Evolutionary conservation across 2,888 invertebrate species (phyloP).

Genomic region (Meghimatium bilineatum): DNA sequence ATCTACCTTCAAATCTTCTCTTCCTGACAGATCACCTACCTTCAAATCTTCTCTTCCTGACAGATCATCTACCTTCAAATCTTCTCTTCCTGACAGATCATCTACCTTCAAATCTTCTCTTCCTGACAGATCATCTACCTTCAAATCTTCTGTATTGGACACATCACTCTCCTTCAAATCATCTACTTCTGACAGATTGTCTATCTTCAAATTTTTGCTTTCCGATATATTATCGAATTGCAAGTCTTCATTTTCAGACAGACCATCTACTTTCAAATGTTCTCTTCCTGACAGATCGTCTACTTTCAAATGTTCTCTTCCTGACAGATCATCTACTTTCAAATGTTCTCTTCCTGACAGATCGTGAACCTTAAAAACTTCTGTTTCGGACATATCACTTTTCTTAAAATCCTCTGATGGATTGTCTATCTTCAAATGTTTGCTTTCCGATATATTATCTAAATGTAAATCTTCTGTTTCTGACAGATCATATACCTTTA

Average conservation of each 20-base stretch:
- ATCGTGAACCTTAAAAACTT: neutral
- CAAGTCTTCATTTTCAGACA: neutral
- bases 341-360: neutral
- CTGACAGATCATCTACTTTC: neutral
- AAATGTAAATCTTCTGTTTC: neutral
- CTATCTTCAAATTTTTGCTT: neutral
- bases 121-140: neutral
- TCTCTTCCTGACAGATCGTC: neutral
- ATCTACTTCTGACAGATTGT: neutral
- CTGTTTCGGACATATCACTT: neutral
- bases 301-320: neutral
- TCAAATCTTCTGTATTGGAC: neutral
- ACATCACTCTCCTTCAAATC: neutral
- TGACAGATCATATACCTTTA: neutral
- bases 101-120: no score
- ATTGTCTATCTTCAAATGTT: neutral
- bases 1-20: no score
- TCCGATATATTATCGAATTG: neutral
- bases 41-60: neutral
- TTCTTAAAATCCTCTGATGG: no score
- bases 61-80: neutral
- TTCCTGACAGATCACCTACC: neutral
- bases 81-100: neutral
- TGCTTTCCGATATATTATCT: neutral
- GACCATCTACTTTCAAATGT: neutral